phyloP scores from a whole-genome alignment of 1,140 invertebrate genomes.

The Cheumatopsyche charites region DNA sequence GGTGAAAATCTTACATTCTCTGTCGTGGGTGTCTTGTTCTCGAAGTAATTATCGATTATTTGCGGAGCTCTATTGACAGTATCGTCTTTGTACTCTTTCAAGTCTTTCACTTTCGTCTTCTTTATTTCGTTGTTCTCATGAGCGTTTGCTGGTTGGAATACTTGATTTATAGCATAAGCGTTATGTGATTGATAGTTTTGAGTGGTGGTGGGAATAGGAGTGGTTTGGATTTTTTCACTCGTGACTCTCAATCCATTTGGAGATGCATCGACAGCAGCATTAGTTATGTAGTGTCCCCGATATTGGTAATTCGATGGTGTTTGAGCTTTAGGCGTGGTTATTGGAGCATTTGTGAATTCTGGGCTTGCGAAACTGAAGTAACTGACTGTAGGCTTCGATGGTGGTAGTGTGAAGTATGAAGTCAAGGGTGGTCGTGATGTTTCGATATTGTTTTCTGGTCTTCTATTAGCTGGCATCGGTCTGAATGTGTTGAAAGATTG shows the following conservation, averaged over 20 bases:
- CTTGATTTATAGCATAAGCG: conserved; percentile 59
- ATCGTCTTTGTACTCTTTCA: conserved; percentile 39
- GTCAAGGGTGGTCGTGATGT: conserved; percentile 30
- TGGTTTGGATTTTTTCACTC: conserved; percentile 33
- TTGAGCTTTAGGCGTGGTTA: conserved; percentile 33
- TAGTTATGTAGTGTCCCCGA: conserved; percentile 47
- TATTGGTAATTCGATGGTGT: conserved; percentile 37
- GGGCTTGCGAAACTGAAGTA: conserved; percentile 45
- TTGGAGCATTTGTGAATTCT: conserved; percentile 39
- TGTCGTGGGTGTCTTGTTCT: background rate
- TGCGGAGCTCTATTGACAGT: background rate
- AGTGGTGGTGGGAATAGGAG: conserved; percentile 49
- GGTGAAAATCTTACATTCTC: conserved; percentile 26
- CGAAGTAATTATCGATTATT: background rate
- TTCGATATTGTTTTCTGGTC: conserved; percentile 36
- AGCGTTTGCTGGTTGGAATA: conserved; percentile 58
- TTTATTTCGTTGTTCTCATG: conserved; percentile 50
- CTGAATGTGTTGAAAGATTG: conserved; percentile 30
- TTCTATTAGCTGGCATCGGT: conserved; percentile 28
- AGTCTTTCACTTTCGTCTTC: conserved; percentile 39
- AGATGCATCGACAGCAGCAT: conserved; percentile 42
- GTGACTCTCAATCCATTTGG: conserved; percentile 12
- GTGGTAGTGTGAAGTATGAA: conserved; percentile 38
- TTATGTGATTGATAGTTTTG: conserved; percentile 57
- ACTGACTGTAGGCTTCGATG: conserved; percentile 45